These are phyloP conservation scores for Scaptomyza caliginosa DNA, from an alignment of 2,888 invertebrate species.

Conservation along the genomic window DNA sequence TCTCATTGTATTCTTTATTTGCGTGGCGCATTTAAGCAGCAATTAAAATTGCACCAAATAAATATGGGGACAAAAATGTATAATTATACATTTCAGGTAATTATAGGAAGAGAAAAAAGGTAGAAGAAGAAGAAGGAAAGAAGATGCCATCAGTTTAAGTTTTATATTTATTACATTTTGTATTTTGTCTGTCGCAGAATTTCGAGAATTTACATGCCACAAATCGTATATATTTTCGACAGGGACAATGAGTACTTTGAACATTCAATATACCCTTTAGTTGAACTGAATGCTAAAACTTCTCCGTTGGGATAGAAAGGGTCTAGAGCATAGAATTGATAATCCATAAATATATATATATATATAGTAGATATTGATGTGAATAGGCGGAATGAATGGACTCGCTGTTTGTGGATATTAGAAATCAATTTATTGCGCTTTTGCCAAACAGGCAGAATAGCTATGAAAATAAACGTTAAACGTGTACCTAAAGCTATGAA, in stretches of 20 bases:
- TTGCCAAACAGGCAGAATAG: constrained; percentile 60
- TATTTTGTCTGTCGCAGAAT: constrained; percentile 5
- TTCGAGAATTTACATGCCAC: constrained; percentile 18
- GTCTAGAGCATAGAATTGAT: too few species aligned
- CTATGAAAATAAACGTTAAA: constrained; percentile 24
- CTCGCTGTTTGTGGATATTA: constrained; percentile 33
- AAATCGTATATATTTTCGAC: too few species aligned
- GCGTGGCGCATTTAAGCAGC: constrained; percentile 9
- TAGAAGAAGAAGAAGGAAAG: background rate
- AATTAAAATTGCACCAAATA: constrained; percentile 36
- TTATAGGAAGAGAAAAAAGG: constrained; percentile 19
- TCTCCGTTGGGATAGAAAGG: too few species aligned
- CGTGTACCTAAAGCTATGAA: background rate
- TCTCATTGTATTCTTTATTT: background rate
- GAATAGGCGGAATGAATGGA: constrained; percentile 42
- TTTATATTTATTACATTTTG: constrained; percentile 54
- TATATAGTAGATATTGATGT: constrained; percentile 33
- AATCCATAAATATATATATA: background rate
- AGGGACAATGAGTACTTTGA: too few species aligned
- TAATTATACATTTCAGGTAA: constrained; percentile 23
- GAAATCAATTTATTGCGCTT: constrained; percentile 76
- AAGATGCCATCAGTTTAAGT: constrained; percentile 9
- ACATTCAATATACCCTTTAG: too few species aligned
- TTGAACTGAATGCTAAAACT: too few species aligned
- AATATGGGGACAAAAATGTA: too few species aligned